phyloP scores from a whole-genome alignment of 2,797 vertebrate genomes.

The Danio albolineatus region DNA sequence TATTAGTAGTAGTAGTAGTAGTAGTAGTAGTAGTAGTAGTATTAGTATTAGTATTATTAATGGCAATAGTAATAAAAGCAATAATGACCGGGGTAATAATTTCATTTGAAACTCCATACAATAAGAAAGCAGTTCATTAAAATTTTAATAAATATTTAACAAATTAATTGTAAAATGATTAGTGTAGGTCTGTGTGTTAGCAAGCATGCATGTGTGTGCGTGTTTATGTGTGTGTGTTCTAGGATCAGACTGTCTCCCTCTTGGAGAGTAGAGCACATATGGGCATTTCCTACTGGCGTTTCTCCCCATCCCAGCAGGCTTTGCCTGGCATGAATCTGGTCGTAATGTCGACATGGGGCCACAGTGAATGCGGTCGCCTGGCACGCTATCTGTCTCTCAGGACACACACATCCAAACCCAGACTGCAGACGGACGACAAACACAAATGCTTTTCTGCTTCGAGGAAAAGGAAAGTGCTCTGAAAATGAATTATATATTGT shows the following conservation, averaged over 20 bases:
- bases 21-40: too few species aligned
- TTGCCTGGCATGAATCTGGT: conserved; percentile 39
- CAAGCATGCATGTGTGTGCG: background rate
- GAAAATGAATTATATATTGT: background rate
- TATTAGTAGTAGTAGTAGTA: too few species aligned
- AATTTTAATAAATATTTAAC: too few species aligned
- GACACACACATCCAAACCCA: conserved; percentile 29
- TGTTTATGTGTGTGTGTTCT: background rate
- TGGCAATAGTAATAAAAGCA: too few species aligned
- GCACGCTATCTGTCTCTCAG: conserved; percentile 42
- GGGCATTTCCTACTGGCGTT: conserved; percentile 49
- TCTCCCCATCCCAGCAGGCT: conserved; percentile 47
- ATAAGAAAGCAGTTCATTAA: too few species aligned
- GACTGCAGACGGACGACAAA: background rate
- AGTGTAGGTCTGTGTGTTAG: background rate
- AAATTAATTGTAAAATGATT: too few species aligned
- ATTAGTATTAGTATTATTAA: too few species aligned
- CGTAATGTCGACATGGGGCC: conserved; percentile 37
- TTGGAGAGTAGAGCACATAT: conserved; percentile 52
- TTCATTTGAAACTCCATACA: too few species aligned
- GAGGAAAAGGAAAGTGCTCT: background rate
- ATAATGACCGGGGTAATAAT: too few species aligned
- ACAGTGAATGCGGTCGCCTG: conserved; percentile 42
- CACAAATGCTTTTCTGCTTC: background rate
- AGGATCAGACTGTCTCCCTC: conserved; percentile 9